Evolutionary conservation across 1,140 invertebrate genomes (phyloP).

Genomic region (Penaeus chinensis): DNA sequence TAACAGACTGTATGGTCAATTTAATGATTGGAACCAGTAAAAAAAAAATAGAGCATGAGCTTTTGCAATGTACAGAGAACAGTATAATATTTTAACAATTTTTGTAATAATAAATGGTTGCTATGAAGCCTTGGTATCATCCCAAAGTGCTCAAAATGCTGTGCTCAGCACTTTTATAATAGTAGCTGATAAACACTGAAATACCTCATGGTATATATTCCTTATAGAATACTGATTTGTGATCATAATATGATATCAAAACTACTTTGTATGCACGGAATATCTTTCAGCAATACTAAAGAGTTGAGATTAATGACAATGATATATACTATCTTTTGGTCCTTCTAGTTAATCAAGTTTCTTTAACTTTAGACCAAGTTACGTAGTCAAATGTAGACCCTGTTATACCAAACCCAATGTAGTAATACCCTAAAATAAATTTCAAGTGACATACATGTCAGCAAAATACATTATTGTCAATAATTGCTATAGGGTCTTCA

Average conservation of each 20-base stretch:
- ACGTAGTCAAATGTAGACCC: slow-evolving; percentile 31
- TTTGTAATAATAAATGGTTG: slow-evolving; percentile 55
- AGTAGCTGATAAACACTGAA: slow-evolving; percentile 49
- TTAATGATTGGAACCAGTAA: slow-evolving; percentile 22
- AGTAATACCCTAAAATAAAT: too few relatives aligned
- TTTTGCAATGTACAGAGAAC: slow-evolving; percentile 38
- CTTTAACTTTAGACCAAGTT: slow-evolving; percentile 38
- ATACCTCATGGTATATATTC: slow-evolving; percentile 58
- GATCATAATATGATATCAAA: slow-evolving; percentile 54
- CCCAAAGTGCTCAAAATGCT: slow-evolving; percentile 56
- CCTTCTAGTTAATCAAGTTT: slow-evolving; percentile 31
- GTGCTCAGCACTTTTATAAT: slow-evolving; percentile 59
- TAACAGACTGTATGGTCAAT: background rate
- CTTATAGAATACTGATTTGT: slow-evolving; percentile 43
- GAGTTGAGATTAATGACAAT: slow-evolving; percentile 35
- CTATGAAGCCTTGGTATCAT: slow-evolving; percentile 53
- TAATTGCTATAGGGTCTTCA: background rate
- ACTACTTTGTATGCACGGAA: slow-evolving; percentile 50
- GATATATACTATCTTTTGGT: slow-evolving; percentile 41
- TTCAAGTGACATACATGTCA: background rate
- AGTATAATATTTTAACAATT: slow-evolving; percentile 54
- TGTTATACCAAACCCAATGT: slow-evolving; percentile 15
- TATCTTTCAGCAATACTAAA: slow-evolving; percentile 44
- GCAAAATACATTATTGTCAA: background rate
- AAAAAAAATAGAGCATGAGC: slow-evolving; percentile 24